A percentile compares a stretch with the other conserved stretches of the same genome.
Conservation (phyloP, 2,797 vertebrate species). For the Premnoplex brunnescens region DNA sequence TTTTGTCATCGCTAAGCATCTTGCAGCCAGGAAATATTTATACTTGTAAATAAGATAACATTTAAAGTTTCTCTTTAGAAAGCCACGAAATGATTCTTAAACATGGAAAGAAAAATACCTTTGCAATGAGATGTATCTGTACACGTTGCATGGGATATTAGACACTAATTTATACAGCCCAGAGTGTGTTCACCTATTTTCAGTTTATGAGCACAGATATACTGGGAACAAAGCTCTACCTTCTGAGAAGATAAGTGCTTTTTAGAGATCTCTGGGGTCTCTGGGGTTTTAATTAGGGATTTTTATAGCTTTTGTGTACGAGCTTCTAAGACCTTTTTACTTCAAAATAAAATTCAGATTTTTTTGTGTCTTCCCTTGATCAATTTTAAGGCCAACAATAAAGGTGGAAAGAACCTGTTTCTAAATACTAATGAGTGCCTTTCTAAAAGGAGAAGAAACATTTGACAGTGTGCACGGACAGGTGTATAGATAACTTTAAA, state of each 20-base stretch:
- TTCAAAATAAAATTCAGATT: constrained; percentile 59
- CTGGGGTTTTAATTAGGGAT: constrained; percentile 72
- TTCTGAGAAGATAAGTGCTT: constrained; percentile 65
- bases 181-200: constrained; percentile 56
- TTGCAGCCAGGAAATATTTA: not conserved
- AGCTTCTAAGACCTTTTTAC: constrained; percentile 59
- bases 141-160: not conserved
- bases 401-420: constrained; percentile 15
- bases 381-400: constrained; percentile 53
- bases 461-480: not conserved
- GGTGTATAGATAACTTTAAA: not conserved
- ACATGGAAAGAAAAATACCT: not conserved
- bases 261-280: constrained; percentile 61
- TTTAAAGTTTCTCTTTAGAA: not conserved
- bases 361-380: constrained; percentile 59
- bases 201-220: constrained; percentile 44
- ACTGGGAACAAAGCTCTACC: constrained; percentile 50
- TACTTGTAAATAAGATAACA: not conserved
- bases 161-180: constrained; percentile 54
- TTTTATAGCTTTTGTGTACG: constrained; percentile 62
- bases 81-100: not conserved
- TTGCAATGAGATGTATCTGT: not conserved
- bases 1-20: not conserved
- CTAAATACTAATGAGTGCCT: constrained; percentile 37
- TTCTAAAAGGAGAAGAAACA: not conserved